Conservation (phyloP, 1,140 invertebrate genomes). For the Anadara kagoshimensis region DNA sequence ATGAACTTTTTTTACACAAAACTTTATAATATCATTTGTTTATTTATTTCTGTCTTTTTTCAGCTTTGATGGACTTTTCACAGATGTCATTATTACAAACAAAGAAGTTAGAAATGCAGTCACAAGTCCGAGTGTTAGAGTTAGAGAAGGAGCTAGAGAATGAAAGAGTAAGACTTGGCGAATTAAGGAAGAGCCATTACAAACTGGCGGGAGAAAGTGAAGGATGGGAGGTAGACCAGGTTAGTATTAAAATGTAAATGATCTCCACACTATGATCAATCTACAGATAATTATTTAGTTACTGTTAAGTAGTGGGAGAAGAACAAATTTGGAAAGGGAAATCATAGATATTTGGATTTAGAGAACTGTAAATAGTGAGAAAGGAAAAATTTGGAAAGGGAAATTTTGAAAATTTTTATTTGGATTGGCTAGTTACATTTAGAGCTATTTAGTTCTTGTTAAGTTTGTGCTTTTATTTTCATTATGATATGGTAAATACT, state of each 20-base stretch:
- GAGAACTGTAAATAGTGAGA: neutral
- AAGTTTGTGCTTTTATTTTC: too few species aligned
- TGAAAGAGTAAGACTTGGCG: conserved; percentile 86
- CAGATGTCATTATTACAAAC: conserved; percentile 93
- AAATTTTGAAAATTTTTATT: neutral
- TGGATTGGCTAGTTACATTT: too few species aligned
- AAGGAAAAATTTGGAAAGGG: neutral
- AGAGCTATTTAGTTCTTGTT: too few species aligned
- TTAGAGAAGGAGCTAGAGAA: conserved; percentile 91
- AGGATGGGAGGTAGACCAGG: conserved; percentile 64
- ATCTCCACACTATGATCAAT: neutral
- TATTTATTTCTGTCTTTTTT: conserved; percentile 55
- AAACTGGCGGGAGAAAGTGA: conserved; percentile 80
- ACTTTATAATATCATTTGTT: neutral
- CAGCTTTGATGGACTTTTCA: conserved; percentile 92
- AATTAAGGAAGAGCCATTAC: conserved; percentile 94
- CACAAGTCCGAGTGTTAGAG: conserved; percentile 83
- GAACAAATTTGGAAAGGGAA: neutral
- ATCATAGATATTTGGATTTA: neutral
- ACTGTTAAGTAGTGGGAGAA: neutral
- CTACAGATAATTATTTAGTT: neutral
- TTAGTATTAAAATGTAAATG: conserved; percentile 4
- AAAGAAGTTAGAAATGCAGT: conserved; percentile 79
- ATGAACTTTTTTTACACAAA: neutral
- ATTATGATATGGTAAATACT: too few species aligned